Evolutionary conservation across 2,888 invertebrate species (phyloP), one percentile per base, ranked within the genome.

Genomic region (Anoncus sp.): DNA sequence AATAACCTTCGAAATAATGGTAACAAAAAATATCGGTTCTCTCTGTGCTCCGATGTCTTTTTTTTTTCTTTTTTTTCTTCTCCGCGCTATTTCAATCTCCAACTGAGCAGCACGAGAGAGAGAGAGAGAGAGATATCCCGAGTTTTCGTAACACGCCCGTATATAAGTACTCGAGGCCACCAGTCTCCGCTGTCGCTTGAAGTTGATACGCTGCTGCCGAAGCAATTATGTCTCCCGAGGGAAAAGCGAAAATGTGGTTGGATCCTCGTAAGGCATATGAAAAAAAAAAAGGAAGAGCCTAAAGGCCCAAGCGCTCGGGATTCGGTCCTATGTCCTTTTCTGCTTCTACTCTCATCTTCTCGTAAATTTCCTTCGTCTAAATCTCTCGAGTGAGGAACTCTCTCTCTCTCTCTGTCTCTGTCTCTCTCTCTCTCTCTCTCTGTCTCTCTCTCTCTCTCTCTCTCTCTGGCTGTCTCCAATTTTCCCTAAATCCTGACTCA

Each of bases 201-300:
- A n/a, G 31, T 7, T 22, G 49, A 12, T 22, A 53, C 55, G 49
- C 12, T 45, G 20, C 69, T 69, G 38, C 70, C 70, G 70, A 70
- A 70, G 70, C 70, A 70, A 70, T 70, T 70, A 70, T 70, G 70
- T 70, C 70, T 70, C 70, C 60, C 59, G 49, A 49, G 70, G 70
- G 70, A 70, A n/a, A n/a, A n/a, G n/a, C n/a, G 27, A 22, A 20
- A 63, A 71, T 51, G 62, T 35, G 72, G 55, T n/a, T 62, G 70
- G 53, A 65, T 70, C 51, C 75, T 77, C 72, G 70, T 78, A 66
- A 70, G 38, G 38, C 45, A 49, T 27, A 69, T 24, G 38, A 14
- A 43, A 53, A 65, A 47, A 14, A 43, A 45, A 66, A 43, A 24
- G 12, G 20, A 20, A 57, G 20, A 57, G 35, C 18, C 55, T 18